phyloP scores from a whole-genome alignment of 2,888 invertebrate species.

The Melanostoma mellinum region DNA sequence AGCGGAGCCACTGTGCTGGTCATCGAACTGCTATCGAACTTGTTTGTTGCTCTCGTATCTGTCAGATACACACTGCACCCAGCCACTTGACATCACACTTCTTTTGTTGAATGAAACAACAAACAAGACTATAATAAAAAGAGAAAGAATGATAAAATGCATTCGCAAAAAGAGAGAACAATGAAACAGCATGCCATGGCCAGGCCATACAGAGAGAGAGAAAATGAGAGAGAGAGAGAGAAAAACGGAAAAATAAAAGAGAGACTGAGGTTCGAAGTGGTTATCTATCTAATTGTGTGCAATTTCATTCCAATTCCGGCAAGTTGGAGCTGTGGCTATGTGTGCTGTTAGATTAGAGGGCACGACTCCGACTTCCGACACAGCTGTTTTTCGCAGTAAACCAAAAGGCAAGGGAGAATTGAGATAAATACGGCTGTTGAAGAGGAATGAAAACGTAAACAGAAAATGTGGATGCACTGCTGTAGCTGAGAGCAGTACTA shows the following conservation, averaged over 20 bases:
- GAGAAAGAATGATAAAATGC: constrained; percentile 40
- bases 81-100: constrained; percentile 62
- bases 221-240: constrained; percentile 1
- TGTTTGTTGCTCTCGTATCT: constrained; percentile 69
- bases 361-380: constrained; percentile 65
- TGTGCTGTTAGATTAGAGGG: constrained; percentile 65
- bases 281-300: constrained; percentile 56
- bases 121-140: constrained; percentile 29
- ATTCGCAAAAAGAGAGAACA: constrained; percentile 16
- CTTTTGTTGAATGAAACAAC: constrained; percentile 47
- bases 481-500: constrained; percentile 39
- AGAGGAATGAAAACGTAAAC: constrained; percentile 52
- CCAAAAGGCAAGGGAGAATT: constrained; percentile 25
- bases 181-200: not conserved
- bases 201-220: not conserved
- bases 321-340: constrained; percentile 40
- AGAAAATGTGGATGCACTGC: constrained; percentile 59
- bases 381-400: constrained; percentile 70
- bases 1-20: constrained; percentile 65
- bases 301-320: constrained; percentile 65
- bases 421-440: constrained; percentile 11
- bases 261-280: constrained; percentile 43
- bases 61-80: constrained; percentile 50
- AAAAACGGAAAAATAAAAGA: not conserved
- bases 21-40: constrained; percentile 72